A percentile compares a stretch with the other conserved stretches of the same genome.
These are phyloP conservation scores for Ammodytes dubius DNA, from an alignment of 2,113 vertebrate genomes.

Conservation along the genomic window DNA sequence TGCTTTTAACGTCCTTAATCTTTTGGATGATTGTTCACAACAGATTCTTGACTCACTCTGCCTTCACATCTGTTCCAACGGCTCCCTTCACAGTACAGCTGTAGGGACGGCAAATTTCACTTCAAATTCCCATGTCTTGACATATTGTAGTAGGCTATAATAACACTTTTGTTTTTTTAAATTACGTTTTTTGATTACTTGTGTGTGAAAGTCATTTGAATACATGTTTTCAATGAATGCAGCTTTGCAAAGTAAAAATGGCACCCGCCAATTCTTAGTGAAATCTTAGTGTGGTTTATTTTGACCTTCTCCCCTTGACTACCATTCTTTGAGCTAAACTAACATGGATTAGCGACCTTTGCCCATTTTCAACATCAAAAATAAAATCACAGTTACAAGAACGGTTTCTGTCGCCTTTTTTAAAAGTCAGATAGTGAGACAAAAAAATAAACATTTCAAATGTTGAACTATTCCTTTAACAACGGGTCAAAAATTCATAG, in stretches of 20 bases:
- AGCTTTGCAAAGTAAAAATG: not conserved
- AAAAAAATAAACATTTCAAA: too few relatives aligned
- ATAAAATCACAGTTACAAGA: too few relatives aligned
- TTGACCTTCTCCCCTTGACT: too few relatives aligned
- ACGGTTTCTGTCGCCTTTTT: too few relatives aligned
- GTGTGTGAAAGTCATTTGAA: not conserved
- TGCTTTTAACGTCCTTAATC: conserved; percentile 84
- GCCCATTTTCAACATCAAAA: too few relatives aligned
- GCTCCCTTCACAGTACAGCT: not conserved
- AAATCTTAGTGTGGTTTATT: not conserved
- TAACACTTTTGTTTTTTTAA: too few relatives aligned
- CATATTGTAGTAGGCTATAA: not conserved
- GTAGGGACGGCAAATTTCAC: not conserved
- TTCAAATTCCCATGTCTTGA: not conserved
- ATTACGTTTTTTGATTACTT: not conserved
- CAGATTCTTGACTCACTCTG: conserved; percentile 78
- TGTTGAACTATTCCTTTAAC: not conserved
- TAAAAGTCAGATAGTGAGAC: too few relatives aligned
- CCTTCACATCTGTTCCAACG: conserved; percentile 74
- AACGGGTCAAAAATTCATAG: not conserved
- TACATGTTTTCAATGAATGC: not conserved
- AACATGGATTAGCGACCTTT: too few relatives aligned
- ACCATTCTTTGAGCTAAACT: too few relatives aligned
- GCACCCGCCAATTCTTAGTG: not conserved
- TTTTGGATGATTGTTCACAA: conserved; percentile 80